Base-by-base conservation (phyloP, 2,888 invertebrate species). In the Acronicta aceris region DNA sequence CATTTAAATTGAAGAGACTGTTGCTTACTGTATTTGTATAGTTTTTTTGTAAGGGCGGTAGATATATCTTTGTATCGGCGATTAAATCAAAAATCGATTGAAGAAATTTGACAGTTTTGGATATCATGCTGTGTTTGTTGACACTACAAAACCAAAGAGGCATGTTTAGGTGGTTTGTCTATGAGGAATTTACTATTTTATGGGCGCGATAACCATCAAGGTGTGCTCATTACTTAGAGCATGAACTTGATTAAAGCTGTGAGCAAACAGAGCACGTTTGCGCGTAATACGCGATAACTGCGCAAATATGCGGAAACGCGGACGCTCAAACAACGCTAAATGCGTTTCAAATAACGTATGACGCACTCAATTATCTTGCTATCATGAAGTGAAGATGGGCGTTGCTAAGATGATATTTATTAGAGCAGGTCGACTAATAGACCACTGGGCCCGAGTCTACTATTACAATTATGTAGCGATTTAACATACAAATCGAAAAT, bases 221-320 rank as follows among this genome's bases (percentile, higher is more conserved):
- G 60, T 60, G 53, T 45, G n/a, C 45, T 72, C 67, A 70, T 66
- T 66, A 60, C 64, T 63, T 66, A 76, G 47, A 58, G 48, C 56
- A 43, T 21, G 65, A 58, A 59, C 60, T 54, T 57, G 50, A 49
- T 59, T 65, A 69, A 57, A 71, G 27, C 69, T 40, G 16, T 40
- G 42, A 43, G 62, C 52, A 70, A 59, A 70, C 60, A 77, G 48
- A 47, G 49, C 64, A 68, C 57, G 71, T 59, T 63, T 59, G 57
- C 72, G 71, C 74, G 78, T 78, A 76, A 71, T 74, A 62, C 68
- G 67, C 72, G 81, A 81, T 82, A 82, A 77, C 68, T 65, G 60
- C 61, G 64, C 71, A 81, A 75, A 78, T 75, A 84, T 82, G 84
- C 83, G 84, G 81, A 82, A 82, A 72, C 76, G 54, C 41, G 61